Evolutionary conservation across 2,888 invertebrate species (phyloP).

Genomic region (Dioctria rufipes): DNA sequence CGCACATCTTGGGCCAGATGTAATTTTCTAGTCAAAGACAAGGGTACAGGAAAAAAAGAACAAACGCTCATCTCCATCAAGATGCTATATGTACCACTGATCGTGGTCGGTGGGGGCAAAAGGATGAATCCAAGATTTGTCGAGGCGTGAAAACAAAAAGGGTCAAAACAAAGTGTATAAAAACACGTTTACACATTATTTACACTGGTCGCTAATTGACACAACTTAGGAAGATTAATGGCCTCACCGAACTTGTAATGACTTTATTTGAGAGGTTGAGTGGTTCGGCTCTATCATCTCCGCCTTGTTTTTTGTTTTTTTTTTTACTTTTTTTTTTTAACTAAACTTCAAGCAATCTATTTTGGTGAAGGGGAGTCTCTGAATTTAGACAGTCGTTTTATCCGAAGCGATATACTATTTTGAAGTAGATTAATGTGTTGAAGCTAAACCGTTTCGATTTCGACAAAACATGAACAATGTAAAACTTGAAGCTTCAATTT

Average conservation of each 20-base stretch:
- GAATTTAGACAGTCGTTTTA: conserved; percentile 9
- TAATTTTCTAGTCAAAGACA: neutral
- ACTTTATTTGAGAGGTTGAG: conserved; percentile 48
- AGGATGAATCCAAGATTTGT: conserved; percentile 43
- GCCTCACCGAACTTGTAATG: conserved; percentile 50
- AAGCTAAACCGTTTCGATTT: conserved; percentile 23
- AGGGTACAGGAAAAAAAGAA: neutral
- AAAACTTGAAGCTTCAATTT: neutral
- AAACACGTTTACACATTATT: conserved; percentile 49
- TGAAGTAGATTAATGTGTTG: conserved; percentile 14
- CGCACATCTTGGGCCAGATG: conserved; percentile 43
- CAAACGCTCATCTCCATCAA: neutral
- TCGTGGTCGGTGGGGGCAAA: neutral
- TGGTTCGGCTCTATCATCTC: conserved; percentile 20
- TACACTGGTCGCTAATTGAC: conserved; percentile 51
- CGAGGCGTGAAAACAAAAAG: conserved; percentile 53
- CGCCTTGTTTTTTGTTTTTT: conserved; percentile 1
- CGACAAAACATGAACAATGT: neutral
- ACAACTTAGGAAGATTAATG: conserved; percentile 52
- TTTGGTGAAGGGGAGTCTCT: conserved; percentile 1
- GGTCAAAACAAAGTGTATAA: conserved; percentile 28
- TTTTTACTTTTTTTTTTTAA: conserved; percentile 29
- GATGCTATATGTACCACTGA: neutral
- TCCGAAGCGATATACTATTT: conserved; percentile 14
- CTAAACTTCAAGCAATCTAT: neutral